These are phyloP conservation scores for Holcopasites calliopsidis DNA, from an alignment of 1,140 invertebrate species.

Conservation along the genomic window DNA sequence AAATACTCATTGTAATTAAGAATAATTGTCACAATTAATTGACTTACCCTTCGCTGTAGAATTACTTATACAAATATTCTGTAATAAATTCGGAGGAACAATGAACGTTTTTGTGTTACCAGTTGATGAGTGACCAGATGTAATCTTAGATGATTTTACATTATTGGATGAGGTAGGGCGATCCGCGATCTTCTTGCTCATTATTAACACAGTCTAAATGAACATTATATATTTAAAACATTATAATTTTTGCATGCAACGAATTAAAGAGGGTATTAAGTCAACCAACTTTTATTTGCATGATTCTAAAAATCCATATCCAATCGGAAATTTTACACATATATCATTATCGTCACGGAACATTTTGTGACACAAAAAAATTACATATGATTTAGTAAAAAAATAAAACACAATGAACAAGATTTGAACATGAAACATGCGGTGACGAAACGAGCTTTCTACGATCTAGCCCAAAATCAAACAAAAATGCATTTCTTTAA, in stretches of 20 bases:
- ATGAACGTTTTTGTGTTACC: slow-evolving; percentile 5
- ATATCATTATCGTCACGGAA: not conserved
- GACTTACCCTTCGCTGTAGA: slow-evolving; percentile 13
- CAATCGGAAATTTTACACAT: not conserved
- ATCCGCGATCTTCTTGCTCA: slow-evolving; percentile 9
- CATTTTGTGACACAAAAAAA: not conserved
- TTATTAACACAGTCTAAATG: slow-evolving; percentile 24
- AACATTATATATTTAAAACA: not conserved
- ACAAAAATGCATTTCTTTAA: not conserved
- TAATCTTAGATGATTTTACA: not conserved
- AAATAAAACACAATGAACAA: not conserved
- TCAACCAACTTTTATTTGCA: not conserved
- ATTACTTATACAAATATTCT: slow-evolving; percentile 31
- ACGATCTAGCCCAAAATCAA: not conserved
- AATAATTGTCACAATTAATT: not conserved
- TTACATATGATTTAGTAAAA: not conserved
- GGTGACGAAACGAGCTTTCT: not conserved
- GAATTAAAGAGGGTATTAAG: not conserved
- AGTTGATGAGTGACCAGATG: not conserved
- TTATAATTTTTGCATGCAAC: not conserved
- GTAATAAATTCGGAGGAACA: slow-evolving; percentile 6
- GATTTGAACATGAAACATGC: slow-evolving; percentile 21
- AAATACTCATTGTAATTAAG: not conserved
- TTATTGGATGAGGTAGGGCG: not conserved
- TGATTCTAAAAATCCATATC: not conserved